Conservation (phyloP, 2,797 vertebrate genomes). For the Phalloptychus januarius region DNA sequence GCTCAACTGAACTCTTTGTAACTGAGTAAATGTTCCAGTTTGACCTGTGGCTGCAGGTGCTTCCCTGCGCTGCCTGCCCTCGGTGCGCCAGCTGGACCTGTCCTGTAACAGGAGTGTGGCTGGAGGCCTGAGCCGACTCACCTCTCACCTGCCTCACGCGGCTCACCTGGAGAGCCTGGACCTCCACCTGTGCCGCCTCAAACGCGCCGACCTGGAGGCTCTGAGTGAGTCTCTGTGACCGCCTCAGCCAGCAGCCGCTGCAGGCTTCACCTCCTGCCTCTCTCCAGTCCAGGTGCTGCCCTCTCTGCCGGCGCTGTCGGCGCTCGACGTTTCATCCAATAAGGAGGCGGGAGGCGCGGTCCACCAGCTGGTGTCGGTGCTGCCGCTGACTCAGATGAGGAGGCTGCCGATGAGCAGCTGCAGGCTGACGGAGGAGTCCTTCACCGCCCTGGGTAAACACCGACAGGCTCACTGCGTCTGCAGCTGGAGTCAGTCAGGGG, state of each 20-base stretch:
- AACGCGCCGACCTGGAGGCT: slow-evolving; percentile 73
- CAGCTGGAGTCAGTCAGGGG: too few species aligned
- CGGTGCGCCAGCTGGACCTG: slow-evolving; percentile 81
- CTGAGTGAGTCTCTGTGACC: slow-evolving; percentile 78
- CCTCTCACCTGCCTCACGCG: slow-evolving; percentile 75
- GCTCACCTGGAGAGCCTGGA: slow-evolving; percentile 83
- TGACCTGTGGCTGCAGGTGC: slow-evolving; percentile 69
- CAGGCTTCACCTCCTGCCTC: slow-evolving; percentile 31
- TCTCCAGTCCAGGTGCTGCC: slow-evolving; percentile 87
- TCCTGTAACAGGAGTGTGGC: slow-evolving; percentile 83
- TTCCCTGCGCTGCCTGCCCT: slow-evolving; percentile 75
- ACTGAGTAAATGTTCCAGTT: not conserved
- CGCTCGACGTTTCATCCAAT: slow-evolving; percentile 88
- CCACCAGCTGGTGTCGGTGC: slow-evolving; percentile 79
- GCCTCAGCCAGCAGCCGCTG: not conserved
- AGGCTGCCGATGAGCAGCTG: slow-evolving; percentile 82
- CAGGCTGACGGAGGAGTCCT: slow-evolving; percentile 76
- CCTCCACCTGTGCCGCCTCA: slow-evolving; percentile 86
- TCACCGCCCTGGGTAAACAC: slow-evolving; percentile 82
- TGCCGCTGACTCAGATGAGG: slow-evolving; percentile 83
- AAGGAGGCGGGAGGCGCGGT: slow-evolving; percentile 80
- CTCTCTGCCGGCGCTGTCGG: slow-evolving; percentile 81
- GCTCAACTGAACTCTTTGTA: too few species aligned
- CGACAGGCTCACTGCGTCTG: too few species aligned
- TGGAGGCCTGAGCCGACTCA: slow-evolving; percentile 78